Evolutionary conservation across 2,888 invertebrate species (phyloP), one percentile per base, ranked within the genome.

Genomic region (Argyra leucocephala): DNA sequence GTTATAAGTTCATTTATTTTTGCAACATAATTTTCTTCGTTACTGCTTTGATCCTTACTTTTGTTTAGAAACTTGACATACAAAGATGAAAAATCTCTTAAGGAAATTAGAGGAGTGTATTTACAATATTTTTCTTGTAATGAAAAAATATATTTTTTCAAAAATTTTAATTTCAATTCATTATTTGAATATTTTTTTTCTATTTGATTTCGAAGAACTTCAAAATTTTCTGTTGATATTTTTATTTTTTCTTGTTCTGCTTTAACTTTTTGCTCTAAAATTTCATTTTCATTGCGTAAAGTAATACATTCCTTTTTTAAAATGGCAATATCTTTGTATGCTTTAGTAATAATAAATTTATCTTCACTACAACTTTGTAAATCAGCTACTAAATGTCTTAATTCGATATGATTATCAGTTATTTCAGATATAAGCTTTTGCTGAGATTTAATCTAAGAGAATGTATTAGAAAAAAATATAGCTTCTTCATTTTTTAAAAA

Each of bases 301-400:
- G 71, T 68, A 62, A 75, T 74, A 2, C 71, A 71, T 26, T 75
- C 74, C 59, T 64, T 60, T 66, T 74, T 73, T 2, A 78, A 65
- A 48, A 69, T 67, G 64, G 78, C 75, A 61, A 80, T 67, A 64
- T 80, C 80, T 9, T 77, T 72, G 63, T 76, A 76, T 23, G 75
- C 72, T 69, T 80, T 80, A 12, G 76, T 75, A 67, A 80, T 67
- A 62, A 79, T 63, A 26, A 78, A 72, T 24, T 78, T 79, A 26
- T 79, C 79, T 62, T 76, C 74, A 26, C 74, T 75, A 12, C 72
- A 73, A 66, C 76, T 78, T 67, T 80, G 79, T 9, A 80, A 69
- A 73, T 80, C 80, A 2, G 80, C 79, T 60, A 80, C 78, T 48
- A 78, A 69, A 69, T 80, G 80, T 2, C 80, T 72, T 62, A 80